Evolutionary conservation across 2,797 vertebrate genomes (phyloP).

Genomic region (Chrosomus eos): DNA sequence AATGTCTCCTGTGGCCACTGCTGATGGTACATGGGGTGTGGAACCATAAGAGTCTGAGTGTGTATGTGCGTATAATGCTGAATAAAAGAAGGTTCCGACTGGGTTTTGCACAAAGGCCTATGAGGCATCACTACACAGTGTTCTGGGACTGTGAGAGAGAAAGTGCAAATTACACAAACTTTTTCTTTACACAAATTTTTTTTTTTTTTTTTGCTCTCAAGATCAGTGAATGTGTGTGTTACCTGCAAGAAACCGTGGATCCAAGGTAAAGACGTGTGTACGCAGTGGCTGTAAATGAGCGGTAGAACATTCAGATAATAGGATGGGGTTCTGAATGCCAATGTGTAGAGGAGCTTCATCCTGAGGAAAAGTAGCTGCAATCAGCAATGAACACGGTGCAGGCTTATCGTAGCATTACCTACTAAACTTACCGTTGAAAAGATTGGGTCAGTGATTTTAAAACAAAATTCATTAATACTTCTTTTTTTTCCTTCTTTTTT

Average conservation of each 20-base stretch:
- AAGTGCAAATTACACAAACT: not conserved
- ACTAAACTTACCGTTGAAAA: not conserved
- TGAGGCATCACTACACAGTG: not conserved
- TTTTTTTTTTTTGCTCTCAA: not conserved
- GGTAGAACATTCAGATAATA: slow-evolving; percentile 72
- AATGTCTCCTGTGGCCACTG: not conserved
- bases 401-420: not conserved
- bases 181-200: not conserved
- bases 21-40: not conserved
- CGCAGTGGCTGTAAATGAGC: slow-evolving; percentile 77
- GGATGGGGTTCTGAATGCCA: not conserved
- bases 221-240: not conserved
- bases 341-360: not conserved
- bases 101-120: slow-evolving; percentile 25
- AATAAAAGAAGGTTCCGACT: slow-evolving; percentile 8
- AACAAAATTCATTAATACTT: too few species aligned
- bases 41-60: not conserved
- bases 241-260: slow-evolving; percentile 81
- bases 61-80: not conserved
- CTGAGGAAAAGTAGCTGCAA: not conserved
- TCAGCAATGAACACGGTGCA: not conserved
- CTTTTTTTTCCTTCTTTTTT: too few species aligned
- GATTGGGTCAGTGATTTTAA: not conserved
- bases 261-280: slow-evolving; percentile 73
- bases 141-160: slow-evolving; percentile 1